Evolutionary conservation across 2,797 vertebrate genomes (phyloP).

Genomic region (Cheirogaleus major): DNA sequence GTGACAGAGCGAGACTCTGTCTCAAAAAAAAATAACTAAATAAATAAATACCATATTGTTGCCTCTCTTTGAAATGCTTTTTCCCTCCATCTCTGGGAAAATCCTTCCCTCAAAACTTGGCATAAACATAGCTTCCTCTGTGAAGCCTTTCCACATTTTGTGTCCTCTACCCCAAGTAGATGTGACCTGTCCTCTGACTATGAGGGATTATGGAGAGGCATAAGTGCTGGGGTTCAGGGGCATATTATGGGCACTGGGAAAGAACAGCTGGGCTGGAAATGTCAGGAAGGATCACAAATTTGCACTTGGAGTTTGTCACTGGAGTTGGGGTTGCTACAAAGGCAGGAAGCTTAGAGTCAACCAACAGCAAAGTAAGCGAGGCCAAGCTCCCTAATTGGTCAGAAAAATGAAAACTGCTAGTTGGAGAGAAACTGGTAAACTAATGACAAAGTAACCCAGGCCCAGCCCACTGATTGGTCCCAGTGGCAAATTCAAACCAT

Average conservation of each 20-base stretch:
- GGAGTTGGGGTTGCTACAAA: background rate
- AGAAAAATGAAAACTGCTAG: conserved; percentile 16
- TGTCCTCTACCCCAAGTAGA: background rate
- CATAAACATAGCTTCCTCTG: background rate
- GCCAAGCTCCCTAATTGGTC: background rate
- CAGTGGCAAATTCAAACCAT: conserved; percentile 22
- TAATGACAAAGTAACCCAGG: background rate
- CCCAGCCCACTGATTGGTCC: background rate
- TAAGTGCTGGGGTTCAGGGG: background rate
- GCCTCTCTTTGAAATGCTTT: background rate
- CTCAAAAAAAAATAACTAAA: too few species aligned
- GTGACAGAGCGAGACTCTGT: too few species aligned
- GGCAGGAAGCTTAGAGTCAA: conserved; percentile 4
- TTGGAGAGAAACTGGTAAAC: background rate
- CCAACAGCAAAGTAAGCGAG: background rate
- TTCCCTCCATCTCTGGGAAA: background rate
- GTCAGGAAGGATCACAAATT: conserved; percentile 1
- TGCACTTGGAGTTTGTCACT: background rate
- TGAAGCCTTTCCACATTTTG: background rate
- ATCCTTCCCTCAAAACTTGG: background rate
- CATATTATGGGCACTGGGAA: background rate
- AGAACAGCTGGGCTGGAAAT: background rate
- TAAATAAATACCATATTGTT: background rate
- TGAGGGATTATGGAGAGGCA: background rate
- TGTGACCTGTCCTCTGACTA: background rate